Conservation (phyloP, 2,113 vertebrate genomes). For the Anoura caudifer region DNA sequence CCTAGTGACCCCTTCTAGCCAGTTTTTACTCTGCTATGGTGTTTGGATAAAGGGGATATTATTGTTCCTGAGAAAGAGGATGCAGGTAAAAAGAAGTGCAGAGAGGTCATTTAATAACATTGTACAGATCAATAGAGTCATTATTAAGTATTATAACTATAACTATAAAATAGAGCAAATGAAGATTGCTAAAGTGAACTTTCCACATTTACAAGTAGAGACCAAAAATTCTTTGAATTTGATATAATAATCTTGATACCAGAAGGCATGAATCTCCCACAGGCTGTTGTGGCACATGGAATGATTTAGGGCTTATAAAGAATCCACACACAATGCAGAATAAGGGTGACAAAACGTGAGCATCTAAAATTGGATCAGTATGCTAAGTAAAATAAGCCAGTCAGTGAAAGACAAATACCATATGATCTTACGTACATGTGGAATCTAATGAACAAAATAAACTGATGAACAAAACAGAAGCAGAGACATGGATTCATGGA, state of each 20-base stretch:
- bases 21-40: slow-evolving; percentile 4
- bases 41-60: background rate
- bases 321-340: background rate
- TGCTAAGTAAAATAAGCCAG: too few relatives aligned
- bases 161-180: background rate
- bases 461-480: too few relatives aligned
- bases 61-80: slow-evolving; percentile 4
- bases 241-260: background rate
- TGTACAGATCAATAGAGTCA: background rate
- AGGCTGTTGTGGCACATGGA: background rate
- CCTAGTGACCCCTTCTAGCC: background rate
- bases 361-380: background rate
- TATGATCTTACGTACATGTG: too few relatives aligned
- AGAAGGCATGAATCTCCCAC: background rate
- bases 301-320: background rate
- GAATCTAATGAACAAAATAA: too few relatives aligned
- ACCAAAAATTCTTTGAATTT: slow-evolving; percentile 26
- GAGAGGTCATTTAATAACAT: background rate
- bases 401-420: too few relatives aligned
- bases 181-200: background rate
- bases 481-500: too few relatives aligned
- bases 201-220: background rate
- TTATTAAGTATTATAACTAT: background rate
- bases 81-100: background rate
- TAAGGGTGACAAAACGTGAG: background rate